A percentile compares a stretch with the other conserved stretches of the same genome.
Evolutionary conservation across 2,113 vertebrate species (phyloP).

Genomic region (Xenotilapia caudafasciata): DNA sequence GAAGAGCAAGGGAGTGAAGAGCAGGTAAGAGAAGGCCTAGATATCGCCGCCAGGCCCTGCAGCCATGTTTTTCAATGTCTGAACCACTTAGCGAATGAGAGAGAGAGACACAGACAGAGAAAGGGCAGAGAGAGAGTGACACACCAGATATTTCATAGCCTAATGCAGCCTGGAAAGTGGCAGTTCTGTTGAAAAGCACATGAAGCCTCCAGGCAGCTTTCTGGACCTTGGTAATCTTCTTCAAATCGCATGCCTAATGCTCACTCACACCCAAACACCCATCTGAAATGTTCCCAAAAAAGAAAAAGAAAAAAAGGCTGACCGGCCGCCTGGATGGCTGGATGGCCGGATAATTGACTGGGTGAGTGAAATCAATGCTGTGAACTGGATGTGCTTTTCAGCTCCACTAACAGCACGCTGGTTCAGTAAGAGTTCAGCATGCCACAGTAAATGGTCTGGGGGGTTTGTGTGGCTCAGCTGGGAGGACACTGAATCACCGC

Average conservation of each 20-base stretch:
- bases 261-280: conserved; percentile 57
- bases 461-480: conserved; percentile 20
- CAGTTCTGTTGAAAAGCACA: conserved; percentile 27
- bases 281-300: conserved; percentile 21
- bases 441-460: conserved; percentile 17
- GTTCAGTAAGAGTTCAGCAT: conserved; percentile 53
- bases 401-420: conserved; percentile 13
- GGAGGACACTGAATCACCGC: neutral
- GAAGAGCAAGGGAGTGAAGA: neutral
- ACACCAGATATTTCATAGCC: conserved; percentile 9
- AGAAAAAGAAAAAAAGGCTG: neutral
- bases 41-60: conserved; percentile 18
- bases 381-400: conserved; percentile 54
- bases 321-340: neutral
- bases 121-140: neutral
- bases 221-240: conserved; percentile 48
- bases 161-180: conserved; percentile 36
- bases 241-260: conserved; percentile 52
- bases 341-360: conserved; percentile 30
- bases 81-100: conserved; percentile 32
- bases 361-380: conserved; percentile 53
- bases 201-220: conserved; percentile 33
- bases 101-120: neutral
- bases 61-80: conserved; percentile 42
- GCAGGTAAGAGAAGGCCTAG: conserved; percentile 11